These are phyloP conservation scores for Cyprinodon diabolis DNA, from an alignment of 2,797 vertebrate species.

Conservation along the genomic window DNA sequence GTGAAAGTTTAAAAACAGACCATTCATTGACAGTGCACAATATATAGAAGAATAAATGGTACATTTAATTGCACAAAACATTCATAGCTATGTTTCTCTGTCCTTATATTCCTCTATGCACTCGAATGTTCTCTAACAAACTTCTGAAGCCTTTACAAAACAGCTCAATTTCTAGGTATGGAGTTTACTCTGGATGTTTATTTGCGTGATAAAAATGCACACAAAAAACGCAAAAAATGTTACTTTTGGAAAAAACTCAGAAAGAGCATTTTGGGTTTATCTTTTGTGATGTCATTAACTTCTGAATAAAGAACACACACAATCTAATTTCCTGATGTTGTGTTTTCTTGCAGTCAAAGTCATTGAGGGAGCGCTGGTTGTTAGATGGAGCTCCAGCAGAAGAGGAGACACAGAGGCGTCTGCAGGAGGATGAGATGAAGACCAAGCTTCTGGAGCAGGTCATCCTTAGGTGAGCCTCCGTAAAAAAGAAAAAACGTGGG, in stretches of 20 bases:
- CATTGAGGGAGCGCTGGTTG: conserved; percentile 94
- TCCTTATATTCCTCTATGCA: neutral
- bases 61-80: too few relatives aligned
- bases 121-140: neutral
- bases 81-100: neutral
- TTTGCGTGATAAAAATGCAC: too few relatives aligned
- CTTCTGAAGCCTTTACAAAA: neutral
- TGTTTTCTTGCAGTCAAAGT: conserved; percentile 85
- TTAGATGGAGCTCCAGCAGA: conserved; percentile 92
- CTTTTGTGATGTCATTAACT: neutral
- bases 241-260: too few relatives aligned
- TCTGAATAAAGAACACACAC: neutral
- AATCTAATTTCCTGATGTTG: neutral
- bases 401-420: conserved; percentile 88
- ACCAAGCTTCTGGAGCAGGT: conserved; percentile 89
- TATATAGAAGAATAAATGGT: too few relatives aligned
- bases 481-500: neutral
- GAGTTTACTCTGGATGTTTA: neutral
- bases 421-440: conserved; percentile 91
- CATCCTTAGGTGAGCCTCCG: conserved; percentile 83
- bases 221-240: too few relatives aligned
- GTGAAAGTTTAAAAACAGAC: too few relatives aligned
- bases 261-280: neutral
- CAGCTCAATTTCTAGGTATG: neutral
- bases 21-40: too few relatives aligned